Evolutionary conservation across 2,797 vertebrate genomes (phyloP), one percentile per base, ranked within the genome.

Genomic region (Sternotherus odoratus): DNA sequence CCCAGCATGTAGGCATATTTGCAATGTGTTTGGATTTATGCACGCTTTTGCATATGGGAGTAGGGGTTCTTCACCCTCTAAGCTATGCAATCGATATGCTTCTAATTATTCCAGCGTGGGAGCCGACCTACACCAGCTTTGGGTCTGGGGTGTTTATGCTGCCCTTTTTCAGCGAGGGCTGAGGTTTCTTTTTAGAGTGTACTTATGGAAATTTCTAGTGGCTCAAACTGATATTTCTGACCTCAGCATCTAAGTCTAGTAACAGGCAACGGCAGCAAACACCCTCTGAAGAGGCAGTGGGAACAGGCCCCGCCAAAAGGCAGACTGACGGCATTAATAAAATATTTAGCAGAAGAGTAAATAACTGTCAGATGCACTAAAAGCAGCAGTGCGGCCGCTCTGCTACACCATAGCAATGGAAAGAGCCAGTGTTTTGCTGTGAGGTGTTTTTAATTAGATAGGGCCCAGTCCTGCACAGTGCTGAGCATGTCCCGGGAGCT

Each of bases 91-190:
- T 39, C 1, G 1, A 57, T 26, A 1, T 74, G 1, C 43, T 90
- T 90, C 86, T 94, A 96, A 78, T 96, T 94, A 88, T 51, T 57
- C 88, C 95, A 97, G 89, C 46, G 72, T 96, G 94, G 94, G 95
- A 91, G 36, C 30, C 3, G 30, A 56, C 43, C 66, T 92, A 50
- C 12, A 10, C 77, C 0, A 0, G 54, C 23, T 80, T 12, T 78
- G 43, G 43, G 50, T 60, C 74, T 8, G 54, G 28, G 10, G 72
- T 91, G 74, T 88, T 79, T 78, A 87, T 19, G 63, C 66, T 54
- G 23, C 33, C 39, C 63, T n/a, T 0, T 0, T 54, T 48, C 74
- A 86, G 26, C 66, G 9, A 26, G 48, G 39, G 12, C 80, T 82
- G 43, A 39, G 17, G 33, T 30, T 91, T 77, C 43, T 63, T 85